Conservation (phyloP, 2,888 invertebrate genomes). For the Scaptomyza polygonia region DNA sequence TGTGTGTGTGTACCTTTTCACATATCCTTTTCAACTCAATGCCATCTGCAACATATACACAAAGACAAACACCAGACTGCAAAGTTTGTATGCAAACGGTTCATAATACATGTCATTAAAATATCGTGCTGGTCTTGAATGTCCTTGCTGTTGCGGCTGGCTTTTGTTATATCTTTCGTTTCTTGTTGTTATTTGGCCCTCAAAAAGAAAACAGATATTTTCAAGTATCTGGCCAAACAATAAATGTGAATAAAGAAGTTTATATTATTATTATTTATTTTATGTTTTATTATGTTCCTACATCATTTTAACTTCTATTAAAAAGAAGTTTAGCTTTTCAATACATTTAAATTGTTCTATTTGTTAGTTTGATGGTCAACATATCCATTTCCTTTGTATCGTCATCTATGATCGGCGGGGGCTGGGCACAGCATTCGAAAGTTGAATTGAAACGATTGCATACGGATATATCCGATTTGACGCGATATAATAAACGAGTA, state of each 20-base stretch:
- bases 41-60: conserved; percentile 44
- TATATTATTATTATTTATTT: no score
- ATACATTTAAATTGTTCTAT: conserved; percentile 1
- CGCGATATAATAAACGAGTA: conserved; percentile 10
- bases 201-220: conserved; percentile 24
- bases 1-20: conserved; percentile 40
- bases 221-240: conserved; percentile 58
- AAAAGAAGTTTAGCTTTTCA: neutral
- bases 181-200: conserved; percentile 7
- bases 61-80: conserved; percentile 25
- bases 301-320: no score
- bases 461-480: conserved; percentile 10
- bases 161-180: conserved; percentile 48
- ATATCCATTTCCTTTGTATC: neutral
- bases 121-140: conserved; percentile 50
- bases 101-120: conserved; percentile 59
- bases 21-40: conserved; percentile 59
- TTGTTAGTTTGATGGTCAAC: neutral
- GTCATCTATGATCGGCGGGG: neutral
- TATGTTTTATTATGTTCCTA: no score
- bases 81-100: conserved; percentile 43
- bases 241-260: conserved; percentile 22
- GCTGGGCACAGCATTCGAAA: neutral
- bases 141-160: conserved; percentile 28
- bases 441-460: neutral